phyloP scores from a whole-genome alignment of 2,888 invertebrate species.

The Deroplatys truncata region DNA sequence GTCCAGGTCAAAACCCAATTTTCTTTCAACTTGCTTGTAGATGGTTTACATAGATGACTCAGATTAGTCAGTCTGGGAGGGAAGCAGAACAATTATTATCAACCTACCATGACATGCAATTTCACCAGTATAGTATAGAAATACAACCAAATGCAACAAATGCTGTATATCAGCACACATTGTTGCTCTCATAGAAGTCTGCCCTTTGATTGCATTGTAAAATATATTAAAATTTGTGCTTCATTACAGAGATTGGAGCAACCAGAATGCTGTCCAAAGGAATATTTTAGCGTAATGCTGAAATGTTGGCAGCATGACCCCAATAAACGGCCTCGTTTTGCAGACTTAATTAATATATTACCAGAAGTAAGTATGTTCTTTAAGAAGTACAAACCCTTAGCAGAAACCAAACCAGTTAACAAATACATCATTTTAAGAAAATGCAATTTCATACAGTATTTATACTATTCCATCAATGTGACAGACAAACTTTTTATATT shows the following conservation, averaged over 20 bases:
- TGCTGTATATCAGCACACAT: neutral
- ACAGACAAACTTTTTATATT: too few species aligned
- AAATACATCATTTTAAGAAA: neutral
- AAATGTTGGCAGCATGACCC: conserved; percentile 97
- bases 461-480: too few species aligned
- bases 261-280: conserved; percentile 91
- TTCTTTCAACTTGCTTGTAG: too few species aligned
- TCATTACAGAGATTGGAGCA: conserved; percentile 71
- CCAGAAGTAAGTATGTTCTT: conserved; percentile 55
- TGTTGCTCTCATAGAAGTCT: neutral
- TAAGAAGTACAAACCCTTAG: neutral
- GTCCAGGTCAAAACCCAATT: too few species aligned
- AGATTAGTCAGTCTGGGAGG: too few species aligned
- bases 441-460: neutral
- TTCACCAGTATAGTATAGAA: too few species aligned
- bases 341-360: conserved; percentile 71
- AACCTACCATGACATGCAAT: too few species aligned
- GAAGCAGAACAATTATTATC: too few species aligned
- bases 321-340: conserved; percentile 81
- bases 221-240: neutral
- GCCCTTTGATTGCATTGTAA: neutral
- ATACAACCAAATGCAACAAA: too few species aligned
- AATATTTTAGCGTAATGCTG: conserved; percentile 87
- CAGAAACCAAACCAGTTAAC: neutral
- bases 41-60: too few species aligned